Percentiles rank a stretch among this genome's conserved stretches.
Conservation (phyloP, 2,113 vertebrate species). For the Rhegmatorhina hoffmannsi region DNA sequence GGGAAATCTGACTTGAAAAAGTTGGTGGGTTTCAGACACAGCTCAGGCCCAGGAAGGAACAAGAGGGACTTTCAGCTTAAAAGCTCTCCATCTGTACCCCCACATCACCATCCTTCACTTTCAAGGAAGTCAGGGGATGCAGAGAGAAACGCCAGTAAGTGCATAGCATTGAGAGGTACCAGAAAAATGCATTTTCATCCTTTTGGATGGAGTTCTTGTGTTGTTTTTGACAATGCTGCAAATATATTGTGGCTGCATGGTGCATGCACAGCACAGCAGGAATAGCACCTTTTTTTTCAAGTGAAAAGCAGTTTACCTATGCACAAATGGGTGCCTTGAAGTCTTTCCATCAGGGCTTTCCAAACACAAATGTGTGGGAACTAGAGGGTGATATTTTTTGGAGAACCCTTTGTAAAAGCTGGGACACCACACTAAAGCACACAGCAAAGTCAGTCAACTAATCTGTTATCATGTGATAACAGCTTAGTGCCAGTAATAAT, state of each 20-base stretch:
- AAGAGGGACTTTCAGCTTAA: not conserved
- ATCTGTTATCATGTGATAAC: not conserved
- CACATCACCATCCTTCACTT: not conserved
- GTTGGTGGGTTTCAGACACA: not conserved
- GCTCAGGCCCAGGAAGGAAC: rapidly evolving
- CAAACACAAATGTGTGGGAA: not conserved
- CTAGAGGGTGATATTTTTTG: not conserved
- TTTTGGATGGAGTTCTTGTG: not conserved
- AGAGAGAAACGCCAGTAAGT: not conserved
- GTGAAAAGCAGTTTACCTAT: not conserved
- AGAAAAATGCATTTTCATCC: not conserved
- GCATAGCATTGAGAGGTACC: rapidly evolving
- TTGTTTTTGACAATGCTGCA: not conserved
- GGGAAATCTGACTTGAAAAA: not conserved
- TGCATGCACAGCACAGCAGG: not conserved
- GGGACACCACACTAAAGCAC: not conserved
- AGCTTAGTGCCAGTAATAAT: not conserved
- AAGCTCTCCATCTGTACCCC: not conserved
- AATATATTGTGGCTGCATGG: rapidly evolving
- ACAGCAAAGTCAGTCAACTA: not conserved
- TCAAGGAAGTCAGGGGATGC: rapidly evolving
- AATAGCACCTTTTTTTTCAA: not conserved
- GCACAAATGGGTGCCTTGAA: not conserved
- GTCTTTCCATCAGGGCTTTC: not conserved
- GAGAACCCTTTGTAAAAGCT: not conserved